Base-by-base conservation (phyloP, 2,797 vertebrate species). In the Spea hammondii region DNA sequence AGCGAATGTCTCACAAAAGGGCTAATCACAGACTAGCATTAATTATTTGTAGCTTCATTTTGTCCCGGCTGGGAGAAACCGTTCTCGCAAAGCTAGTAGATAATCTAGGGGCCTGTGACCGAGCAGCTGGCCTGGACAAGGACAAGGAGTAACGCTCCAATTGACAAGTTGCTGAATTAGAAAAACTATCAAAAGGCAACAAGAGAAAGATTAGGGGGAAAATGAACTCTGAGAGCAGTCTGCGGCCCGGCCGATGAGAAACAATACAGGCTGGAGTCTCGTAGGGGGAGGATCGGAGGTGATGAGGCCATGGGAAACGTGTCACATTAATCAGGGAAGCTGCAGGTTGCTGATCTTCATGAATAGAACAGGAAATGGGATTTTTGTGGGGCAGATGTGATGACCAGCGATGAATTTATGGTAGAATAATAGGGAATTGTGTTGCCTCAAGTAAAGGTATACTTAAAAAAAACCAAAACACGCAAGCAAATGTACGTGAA, bases 261-360 rank as follows among this genome's bases (percentile, higher is more conserved):
- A 92, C 92, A 92, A 92, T 92, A 86, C 85, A 87, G 89, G 85
- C 78, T 79, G 89, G 87, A 88, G 82, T 73, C 72, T 83, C 78
- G 65, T 83, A 17, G 85, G 86, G 73, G 74, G 79, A 85, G 88
- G 87, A 85, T 11, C 78, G 89, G 91, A 89, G 91, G 89, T 92
- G 89, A 92, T 87, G 88, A 91, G 90, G 91, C 89, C 91, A 91
- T 91, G 91, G 90, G 91, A 93, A 93, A 92, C 90, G 90, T 92
- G 91, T 91, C 91, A 86, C 87, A 17, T 84, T 87, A 87, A 88
- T 89, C 87, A 85, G 86, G 86, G 86, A 86, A 89, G 86, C 89
- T 87, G 89, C 90, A 89, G 91, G 87, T 90, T 88, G 85, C 88
- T 86, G 87, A 87, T 84, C 88, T 85, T 88, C 83, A 86, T 93